Base-by-base conservation (phyloP, 2,113 vertebrate species). In the Neopipo cinnamomea region DNA sequence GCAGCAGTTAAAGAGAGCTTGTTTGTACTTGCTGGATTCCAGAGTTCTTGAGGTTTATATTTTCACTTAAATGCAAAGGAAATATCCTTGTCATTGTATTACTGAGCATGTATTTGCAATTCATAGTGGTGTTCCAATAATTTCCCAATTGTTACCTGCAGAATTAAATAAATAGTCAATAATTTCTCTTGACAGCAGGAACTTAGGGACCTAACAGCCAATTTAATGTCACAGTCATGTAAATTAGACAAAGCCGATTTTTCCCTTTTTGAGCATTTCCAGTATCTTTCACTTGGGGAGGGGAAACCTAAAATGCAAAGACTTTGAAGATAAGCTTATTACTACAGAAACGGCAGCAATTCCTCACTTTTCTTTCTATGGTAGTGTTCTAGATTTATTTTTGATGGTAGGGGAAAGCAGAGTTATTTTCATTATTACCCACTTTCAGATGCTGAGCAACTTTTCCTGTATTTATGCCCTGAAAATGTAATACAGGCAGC, bases 181-280 rank as follows among this genome's bases (percentile, higher is more conserved):
- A 53, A 24, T 31, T 83, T 28, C 18, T 39, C 20, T 58, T 63
- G 27, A n/a, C 22, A 55, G 17, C 35, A 86, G 14, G 21, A 37
- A 24, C 6, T 24, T 91, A 10, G 18, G 58, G 13, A 24, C 4
- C 14, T 72, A 35, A 44, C 9, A 33, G n/a, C 41, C 41, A 49
- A 20, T 89, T 91, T 91, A 89, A 67, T 70, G 73, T 75, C 62
- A 80, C 93, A 83, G 84, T 58, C 27, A 94, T 88, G 66, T 90
- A 74, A 96, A 91, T 90, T 89, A 88, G 42, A 49, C 3, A 19
- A 76, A 84, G 49, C 52, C 12, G 82, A 21, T 77, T 94, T 96
- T 85, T 62, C 30, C 18, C n/a, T 39, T 88, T 94, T 55, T 74
- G 71, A 93, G 86, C 6, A 61, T 62, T 95, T 93, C 16, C 22